Conservation (phyloP, 2,797 vertebrate genomes). For the Hyperoplus lanceolatus region DNA sequence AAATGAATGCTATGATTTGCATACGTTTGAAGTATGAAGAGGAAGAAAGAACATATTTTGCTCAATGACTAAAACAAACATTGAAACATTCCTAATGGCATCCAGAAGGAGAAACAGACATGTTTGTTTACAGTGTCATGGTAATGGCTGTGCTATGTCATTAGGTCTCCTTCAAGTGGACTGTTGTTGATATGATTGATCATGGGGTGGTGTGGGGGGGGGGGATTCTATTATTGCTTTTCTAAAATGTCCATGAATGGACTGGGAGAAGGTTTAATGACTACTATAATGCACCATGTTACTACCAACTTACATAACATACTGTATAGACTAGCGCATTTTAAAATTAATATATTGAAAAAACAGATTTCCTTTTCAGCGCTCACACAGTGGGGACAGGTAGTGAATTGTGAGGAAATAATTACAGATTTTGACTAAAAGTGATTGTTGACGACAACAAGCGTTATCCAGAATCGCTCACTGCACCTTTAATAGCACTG, state of each 20-base stretch:
- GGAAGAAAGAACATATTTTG: constrained; percentile 68
- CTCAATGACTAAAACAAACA: constrained; percentile 83
- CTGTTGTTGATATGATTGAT: constrained; percentile 68
- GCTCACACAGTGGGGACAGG: no score
- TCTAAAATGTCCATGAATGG: constrained; percentile 65
- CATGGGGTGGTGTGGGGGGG: not conserved
- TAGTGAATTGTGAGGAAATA: no score
- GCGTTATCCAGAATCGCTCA: no score
- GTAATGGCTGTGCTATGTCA: constrained; percentile 67
- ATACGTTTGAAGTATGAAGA: constrained; percentile 70
- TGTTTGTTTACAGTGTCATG: constrained; percentile 78
- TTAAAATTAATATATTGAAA: not conserved
- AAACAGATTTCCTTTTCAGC: no score
- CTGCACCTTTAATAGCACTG: not conserved
- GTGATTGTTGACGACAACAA: not conserved
- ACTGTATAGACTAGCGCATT: not conserved
- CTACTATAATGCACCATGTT: constrained; percentile 50
- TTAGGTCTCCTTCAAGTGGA: constrained; percentile 59
- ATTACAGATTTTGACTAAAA: no score
- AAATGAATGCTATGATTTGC: constrained; percentile 78
- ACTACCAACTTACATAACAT: constrained; percentile 37
- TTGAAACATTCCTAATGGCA: constrained; percentile 63
- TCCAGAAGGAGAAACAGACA: constrained; percentile 64
- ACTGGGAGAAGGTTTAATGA: constrained; percentile 53
- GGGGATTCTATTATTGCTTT: constrained; percentile 17